Percentiles rank a stretch among this genome's conserved stretches.
Conservation (phyloP, 2,888 invertebrate genomes). For the Adelognathus sp. region DNA sequence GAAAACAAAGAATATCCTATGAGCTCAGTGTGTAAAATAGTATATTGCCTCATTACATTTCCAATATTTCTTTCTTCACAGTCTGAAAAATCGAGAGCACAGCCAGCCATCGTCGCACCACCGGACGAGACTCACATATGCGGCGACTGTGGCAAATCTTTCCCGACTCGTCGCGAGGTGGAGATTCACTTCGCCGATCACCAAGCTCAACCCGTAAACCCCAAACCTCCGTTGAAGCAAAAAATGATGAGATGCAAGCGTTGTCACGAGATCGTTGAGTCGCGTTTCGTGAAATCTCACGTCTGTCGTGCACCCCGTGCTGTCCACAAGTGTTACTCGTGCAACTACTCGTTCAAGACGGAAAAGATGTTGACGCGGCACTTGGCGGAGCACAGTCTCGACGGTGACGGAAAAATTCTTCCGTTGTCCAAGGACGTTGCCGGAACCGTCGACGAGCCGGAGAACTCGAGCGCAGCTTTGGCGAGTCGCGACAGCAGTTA, state of each 20-base stretch:
- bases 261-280: constrained; percentile 78
- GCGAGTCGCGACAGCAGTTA: constrained; percentile 54
- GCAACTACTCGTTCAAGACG: constrained; percentile 67
- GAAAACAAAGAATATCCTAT: too few species aligned
- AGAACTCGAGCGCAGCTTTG: neutral
- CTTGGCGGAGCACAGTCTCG: constrained; percentile 65
- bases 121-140: constrained; percentile 69
- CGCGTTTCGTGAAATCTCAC: constrained; percentile 74
- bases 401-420: constrained; percentile 9
- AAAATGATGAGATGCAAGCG: constrained; percentile 78
- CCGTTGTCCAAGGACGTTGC: neutral
- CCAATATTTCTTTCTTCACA: too few species aligned
- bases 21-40: too few species aligned
- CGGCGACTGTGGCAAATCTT: constrained; percentile 70
- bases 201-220: neutral
- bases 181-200: constrained; percentile 71
- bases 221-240: constrained; percentile 59
- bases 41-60: too few species aligned
- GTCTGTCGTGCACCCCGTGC: constrained; percentile 68
- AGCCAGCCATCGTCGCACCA: neutral
- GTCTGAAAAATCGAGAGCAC: too few species aligned
- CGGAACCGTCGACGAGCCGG: neutral
- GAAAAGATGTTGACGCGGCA: constrained; percentile 67
- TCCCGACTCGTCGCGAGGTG: constrained; percentile 68
- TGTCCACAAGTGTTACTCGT: constrained; percentile 68